Conservation (phyloP, 1,140 invertebrate species). For the Drosophila simulans region DNA sequence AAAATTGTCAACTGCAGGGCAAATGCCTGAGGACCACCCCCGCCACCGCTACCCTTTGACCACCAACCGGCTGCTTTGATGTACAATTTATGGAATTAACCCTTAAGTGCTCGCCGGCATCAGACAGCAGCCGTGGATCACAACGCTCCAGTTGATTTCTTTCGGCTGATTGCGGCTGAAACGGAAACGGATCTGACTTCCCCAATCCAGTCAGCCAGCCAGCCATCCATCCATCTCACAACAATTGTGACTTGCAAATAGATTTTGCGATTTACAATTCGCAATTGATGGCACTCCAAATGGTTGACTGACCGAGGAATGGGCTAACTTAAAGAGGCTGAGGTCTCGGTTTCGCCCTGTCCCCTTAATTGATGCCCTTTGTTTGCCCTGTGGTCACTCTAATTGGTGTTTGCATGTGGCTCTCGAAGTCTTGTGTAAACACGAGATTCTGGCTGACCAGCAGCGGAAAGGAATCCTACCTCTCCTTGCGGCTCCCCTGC, state of each 20-base stretch:
- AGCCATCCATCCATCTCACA: constrained; percentile 5
- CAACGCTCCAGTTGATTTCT: constrained; percentile 71
- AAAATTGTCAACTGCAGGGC: constrained; percentile 83
- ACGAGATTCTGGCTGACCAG: constrained; percentile 59
- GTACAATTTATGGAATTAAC: constrained; percentile 83
- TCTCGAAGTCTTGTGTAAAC: constrained; percentile 73
- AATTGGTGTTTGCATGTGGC: constrained; percentile 82
- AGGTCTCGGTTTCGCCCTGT: constrained; percentile 7
- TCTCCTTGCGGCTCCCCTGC: neutral
- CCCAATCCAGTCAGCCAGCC: constrained; percentile 4
- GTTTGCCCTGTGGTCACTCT: constrained; percentile 79
- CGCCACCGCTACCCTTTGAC: neutral
- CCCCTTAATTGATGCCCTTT: constrained; percentile 77
- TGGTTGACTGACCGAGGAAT: constrained; percentile 15
- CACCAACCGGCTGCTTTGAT: constrained; percentile 63
- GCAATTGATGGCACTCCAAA: constrained; percentile 27
- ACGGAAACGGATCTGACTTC: constrained; percentile 60
- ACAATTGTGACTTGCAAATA: constrained; percentile 60
- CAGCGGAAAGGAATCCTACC: constrained; percentile 27
- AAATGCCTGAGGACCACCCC: constrained; percentile 48
- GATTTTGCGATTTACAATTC: constrained; percentile 49
- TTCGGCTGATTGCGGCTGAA: constrained; percentile 72
- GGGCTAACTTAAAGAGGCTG: constrained; percentile 20
- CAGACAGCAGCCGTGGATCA: constrained; percentile 48
- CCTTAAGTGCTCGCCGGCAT: constrained; percentile 73